Base-by-base conservation (phyloP, 2,113 vertebrate species). In the Callopanchax toddi region DNA sequence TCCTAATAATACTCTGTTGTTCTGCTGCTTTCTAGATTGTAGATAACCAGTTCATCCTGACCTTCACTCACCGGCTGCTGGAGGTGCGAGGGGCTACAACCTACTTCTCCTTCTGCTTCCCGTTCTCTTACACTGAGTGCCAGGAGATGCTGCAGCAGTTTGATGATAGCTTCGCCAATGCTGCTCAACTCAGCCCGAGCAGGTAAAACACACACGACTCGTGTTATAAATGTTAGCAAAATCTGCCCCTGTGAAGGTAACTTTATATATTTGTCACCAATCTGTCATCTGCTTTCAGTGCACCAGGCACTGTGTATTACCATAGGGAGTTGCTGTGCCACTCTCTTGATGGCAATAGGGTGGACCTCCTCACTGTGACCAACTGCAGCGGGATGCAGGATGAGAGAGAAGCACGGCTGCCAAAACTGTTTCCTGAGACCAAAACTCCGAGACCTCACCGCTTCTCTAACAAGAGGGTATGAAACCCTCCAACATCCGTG, bases 81-180 rank as follows among this genome's bases (percentile, higher is more conserved):
- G 97, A 99, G 52, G 91, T 91, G 76, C 93, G 93, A 0, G 96
- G 94, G 3, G 90, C 95, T 54, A 95, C 94, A 80, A 96, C 96
- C 65, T 99, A 92, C 90, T 99, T 99, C 67, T 94, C 96, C 79
- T 99, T 99, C 92, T 99, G 96, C 77, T 99, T 93, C 86, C 97
- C 97, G 1, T 98, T 97, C 89, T 97, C 97, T 3, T 99, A 99
- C 83, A 86, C 81, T 0, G 96, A 99, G 87, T 94, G 95, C 86
- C 97, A 99, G 92, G 95, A 97, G 79, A 93, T 96, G 94, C 87
- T 99, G 78, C 89, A 87, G 18, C 93, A 91, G 78, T 87, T 99
- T 74, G 96, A 97, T 16, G 62, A 93, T 54, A 95, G 89, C 61
- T 93, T 95, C 82, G 83, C 90, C 29, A 93, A 92, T 49, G 91